Conservation (phyloP, 2,113 vertebrate genomes). For the Diphyllodes magnificus region DNA sequence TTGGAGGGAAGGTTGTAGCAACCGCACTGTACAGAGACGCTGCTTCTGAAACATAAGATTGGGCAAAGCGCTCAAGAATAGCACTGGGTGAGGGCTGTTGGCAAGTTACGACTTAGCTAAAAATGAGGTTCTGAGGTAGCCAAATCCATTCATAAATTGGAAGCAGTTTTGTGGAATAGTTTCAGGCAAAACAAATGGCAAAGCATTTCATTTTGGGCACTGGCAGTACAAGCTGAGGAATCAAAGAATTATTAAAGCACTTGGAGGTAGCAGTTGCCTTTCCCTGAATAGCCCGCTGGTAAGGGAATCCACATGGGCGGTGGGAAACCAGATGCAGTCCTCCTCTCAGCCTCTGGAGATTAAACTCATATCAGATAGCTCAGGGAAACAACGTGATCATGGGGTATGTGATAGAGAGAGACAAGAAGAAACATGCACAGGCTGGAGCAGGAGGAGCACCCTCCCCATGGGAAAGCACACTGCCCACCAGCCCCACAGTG, state of each 20-base stretch:
- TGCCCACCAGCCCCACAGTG: neutral
- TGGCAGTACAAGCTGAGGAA: constrained; percentile 60
- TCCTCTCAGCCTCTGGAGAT: neutral
- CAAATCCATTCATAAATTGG: constrained; percentile 64
- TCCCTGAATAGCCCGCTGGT: neutral
- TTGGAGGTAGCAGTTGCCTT: constrained; percentile 38
- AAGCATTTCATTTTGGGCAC: constrained; percentile 56
- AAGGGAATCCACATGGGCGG: neutral
- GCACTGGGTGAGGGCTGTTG: constrained; percentile 41
- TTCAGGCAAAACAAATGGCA: constrained; percentile 65
- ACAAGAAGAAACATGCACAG: neutral
- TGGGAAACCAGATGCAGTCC: constrained; percentile 26
- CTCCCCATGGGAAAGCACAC: neutral
- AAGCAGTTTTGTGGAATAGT: constrained; percentile 62
- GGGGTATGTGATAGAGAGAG: neutral
- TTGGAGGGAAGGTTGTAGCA: constrained; percentile 37
- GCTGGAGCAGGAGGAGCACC: neutral
- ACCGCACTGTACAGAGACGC: neutral
- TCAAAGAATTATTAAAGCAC: constrained; percentile 56
- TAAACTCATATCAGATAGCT: neutral
- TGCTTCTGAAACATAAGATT: constrained; percentile 37
- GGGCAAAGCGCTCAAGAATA: constrained; percentile 26
- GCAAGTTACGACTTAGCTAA: constrained; percentile 22
- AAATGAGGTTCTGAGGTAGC: constrained; percentile 52
- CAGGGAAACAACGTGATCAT: neutral